Base-by-base conservation (phyloP, 2,888 invertebrate genomes). In the Oxyteleia sp. region DNA sequence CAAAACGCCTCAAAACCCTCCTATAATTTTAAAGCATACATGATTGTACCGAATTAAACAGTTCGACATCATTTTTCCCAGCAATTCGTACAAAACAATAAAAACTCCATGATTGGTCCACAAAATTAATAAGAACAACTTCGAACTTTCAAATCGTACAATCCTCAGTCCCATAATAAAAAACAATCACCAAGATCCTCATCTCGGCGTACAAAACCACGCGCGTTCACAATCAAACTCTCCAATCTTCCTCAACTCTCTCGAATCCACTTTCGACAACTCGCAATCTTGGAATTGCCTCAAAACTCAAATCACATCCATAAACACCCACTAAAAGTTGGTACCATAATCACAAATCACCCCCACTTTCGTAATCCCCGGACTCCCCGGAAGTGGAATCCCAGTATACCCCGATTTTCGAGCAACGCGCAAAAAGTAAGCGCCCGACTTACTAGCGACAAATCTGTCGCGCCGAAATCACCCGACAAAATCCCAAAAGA, bases 241-340 rank as follows among this genome's bases (percentile, higher is more conserved):
- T 38, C n/a, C 38, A 11, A 38, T 38, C 38, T 38, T 38, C 38
- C 38, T 38, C 38, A 8, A 49, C 38, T 38, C 49, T 11, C n/a
- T 8, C 13, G 23, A 64, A 64, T 64, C 64, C 64, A 64, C 64
- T 64, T 64, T 64, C 64, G 51, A 35, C 51, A 32, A 38, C 20
- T 26, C 16, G 16, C 61, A 29, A 45, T 61, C 26, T 18, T 10
- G 11, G 29, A 61, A 61, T 61, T 38, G 18, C 51, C 51, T 13
- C 49, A 64, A 64, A 51, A 51, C 51, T 51, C 49, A 32, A 38
- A 51, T 64, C 64, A 51, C 43, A 26, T 15, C 10, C 43, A 11
- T 43, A 59, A 59, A 43, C 41, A 43, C 41, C 10, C 43, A 43
- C 64, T 35, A 18, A 18, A 64, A 32, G 13, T 64, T 64, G 23